Base-by-base conservation (phyloP, 2,797 vertebrate genomes). In the Sebastes minor region DNA sequence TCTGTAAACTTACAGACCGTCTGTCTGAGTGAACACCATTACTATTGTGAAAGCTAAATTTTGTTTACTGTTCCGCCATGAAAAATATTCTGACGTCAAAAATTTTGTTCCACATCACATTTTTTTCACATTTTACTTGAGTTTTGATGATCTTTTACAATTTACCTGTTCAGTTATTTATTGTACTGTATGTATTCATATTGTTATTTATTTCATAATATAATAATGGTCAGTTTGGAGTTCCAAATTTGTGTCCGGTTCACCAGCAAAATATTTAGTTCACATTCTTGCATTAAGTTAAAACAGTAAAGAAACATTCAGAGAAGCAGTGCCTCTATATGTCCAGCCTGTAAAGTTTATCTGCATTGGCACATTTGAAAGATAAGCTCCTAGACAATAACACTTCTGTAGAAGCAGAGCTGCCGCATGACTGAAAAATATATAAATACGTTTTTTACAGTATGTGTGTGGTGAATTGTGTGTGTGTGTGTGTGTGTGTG, bases 361-460 rank as follows among this genome's bases (percentile, higher is more conserved):
- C 73, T 60, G 28, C 74, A 71, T 5, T 63, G 18, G 23, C 6
- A 55, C 25, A 46, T 86, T 65, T 73, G 53, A 72, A 83, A 76
- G 73, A 82, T 74, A 76, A 62, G 72, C 63, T 73, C 73, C 74
- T 18, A 68, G 25, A 83, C 59, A 79, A 79, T 73, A 61, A 85
- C 71, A 66, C 49, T 73, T 62, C 57, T 77, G 71, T 46, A 33
- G 18, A 82, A 49, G 61, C 64, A 76, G 66, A 63, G 64, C 71
- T 72, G 66, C 32, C 6, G 5, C 27, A 70, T 78, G 73, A 64
- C 80, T 80, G 71, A 74, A 8, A 89, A 79, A 71, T 82, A 59
- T 55, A 87, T 77, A 72, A 82, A 81, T 83, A 56, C 2, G 14
- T 18, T 72, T 71, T 82, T n/a, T n/a, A 25, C 22, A 64, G 62